These are phyloP conservation scores for Chaetodon auriga DNA, from an alignment of 2,113 vertebrate species.

Conservation along the genomic window DNA sequence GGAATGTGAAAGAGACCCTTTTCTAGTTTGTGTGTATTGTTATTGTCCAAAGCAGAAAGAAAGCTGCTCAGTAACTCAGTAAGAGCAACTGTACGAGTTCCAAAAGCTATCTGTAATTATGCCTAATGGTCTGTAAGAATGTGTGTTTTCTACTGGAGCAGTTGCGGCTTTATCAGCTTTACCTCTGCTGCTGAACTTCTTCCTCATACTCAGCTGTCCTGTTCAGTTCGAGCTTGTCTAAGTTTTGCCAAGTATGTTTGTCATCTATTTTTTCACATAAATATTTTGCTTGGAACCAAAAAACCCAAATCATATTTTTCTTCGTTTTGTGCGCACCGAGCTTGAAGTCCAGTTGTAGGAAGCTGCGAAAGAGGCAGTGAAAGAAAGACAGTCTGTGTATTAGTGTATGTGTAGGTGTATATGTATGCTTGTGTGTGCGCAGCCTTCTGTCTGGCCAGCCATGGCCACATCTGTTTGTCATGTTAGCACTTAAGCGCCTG, in stretches of 20 bases:
- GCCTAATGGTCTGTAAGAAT: conserved; percentile 13
- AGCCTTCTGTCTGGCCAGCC: conserved; percentile 67
- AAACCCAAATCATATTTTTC: not conserved
- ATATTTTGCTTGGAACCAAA: not conserved
- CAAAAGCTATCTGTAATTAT: not conserved
- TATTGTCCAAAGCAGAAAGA: not conserved
- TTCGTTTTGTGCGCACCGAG: not conserved
- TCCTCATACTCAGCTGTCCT: not conserved
- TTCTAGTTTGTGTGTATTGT: not conserved
- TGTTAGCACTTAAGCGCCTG: conserved; percentile 84
- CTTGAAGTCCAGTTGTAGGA: conserved; percentile 12
- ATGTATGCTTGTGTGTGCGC: conserved; percentile 8
- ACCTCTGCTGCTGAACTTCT: not conserved
- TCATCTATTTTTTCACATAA: not conserved
- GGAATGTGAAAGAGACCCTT: no score
- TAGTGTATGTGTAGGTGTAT: conserved; percentile 16
- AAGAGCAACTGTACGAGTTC: not conserved
- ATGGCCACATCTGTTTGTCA: conserved; percentile 84
- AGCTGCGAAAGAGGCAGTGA: not conserved
- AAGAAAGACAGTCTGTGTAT: not conserved
- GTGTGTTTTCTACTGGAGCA: not conserved
- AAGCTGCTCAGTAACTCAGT: not conserved
- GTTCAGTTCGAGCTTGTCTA: not conserved
- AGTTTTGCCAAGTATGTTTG: not conserved
- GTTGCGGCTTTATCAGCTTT: not conserved